Percentiles rank a stretch among this genome's conserved stretches.
phyloP scores from a whole-genome alignment of 1,140 invertebrate genomes.

The Limonius californicus region DNA sequence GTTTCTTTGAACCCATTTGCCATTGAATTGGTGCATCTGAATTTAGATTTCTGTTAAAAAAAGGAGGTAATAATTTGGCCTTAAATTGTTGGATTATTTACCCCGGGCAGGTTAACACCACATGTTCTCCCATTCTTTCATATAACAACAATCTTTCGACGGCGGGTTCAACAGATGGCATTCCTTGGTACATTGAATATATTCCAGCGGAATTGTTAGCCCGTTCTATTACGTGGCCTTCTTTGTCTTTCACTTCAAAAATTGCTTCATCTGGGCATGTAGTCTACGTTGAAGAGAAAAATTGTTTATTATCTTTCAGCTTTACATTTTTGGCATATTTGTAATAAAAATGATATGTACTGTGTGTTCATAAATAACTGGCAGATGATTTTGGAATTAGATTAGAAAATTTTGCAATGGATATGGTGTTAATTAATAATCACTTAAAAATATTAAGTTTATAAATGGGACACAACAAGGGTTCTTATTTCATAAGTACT shows the following conservation, averaged over 20 bases:
- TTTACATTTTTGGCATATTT: background rate
- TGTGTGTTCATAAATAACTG: background rate
- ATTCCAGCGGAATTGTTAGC: conserved; percentile 60
- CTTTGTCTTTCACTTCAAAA: conserved; percentile 53
- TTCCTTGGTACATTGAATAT: conserved; percentile 53
- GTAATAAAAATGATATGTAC: background rate
- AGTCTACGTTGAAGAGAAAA: conserved; percentile 37
- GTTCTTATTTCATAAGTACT: too few relatives aligned
- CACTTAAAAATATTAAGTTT: too few relatives aligned
- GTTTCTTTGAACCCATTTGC: conserved; percentile 48
- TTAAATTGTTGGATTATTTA: conserved; percentile 34
- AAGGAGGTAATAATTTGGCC: background rate
- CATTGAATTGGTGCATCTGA: conserved; percentile 50
- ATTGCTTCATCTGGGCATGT: conserved; percentile 50
- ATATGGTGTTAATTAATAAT: background rate
- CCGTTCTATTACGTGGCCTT: conserved; percentile 53
- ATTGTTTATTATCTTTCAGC: background rate
- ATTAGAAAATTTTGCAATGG: background rate
- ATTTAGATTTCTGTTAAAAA: conserved; percentile 48
- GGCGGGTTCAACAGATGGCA: conserved; percentile 47
- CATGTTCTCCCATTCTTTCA: conserved; percentile 42
- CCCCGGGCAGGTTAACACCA: conserved; percentile 55
- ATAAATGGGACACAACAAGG: too few relatives aligned
- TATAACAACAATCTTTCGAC: conserved; percentile 50
- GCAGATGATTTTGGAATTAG: conserved; percentile 19